Conservation (phyloP, 2,888 invertebrate genomes). For the Leucophora obtusa region DNA sequence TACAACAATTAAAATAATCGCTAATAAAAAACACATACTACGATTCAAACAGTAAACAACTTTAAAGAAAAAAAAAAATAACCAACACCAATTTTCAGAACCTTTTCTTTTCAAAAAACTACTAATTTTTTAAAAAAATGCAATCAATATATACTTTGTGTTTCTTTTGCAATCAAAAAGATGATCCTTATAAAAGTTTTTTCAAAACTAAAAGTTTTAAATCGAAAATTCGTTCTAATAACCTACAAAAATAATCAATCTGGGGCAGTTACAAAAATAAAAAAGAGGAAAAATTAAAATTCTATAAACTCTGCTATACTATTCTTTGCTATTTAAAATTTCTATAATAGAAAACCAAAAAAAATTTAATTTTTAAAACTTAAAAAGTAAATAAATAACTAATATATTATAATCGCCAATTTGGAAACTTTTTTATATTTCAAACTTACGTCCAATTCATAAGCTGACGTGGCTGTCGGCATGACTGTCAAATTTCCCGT, state of each 20-base stretch:
- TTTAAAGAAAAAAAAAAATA: neutral
- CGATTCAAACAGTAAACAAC: conserved; percentile 5
- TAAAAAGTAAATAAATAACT: conserved; percentile 4
- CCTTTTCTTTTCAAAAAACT: conserved; percentile 7
- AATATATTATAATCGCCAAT: no score
- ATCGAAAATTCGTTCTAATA: conserved; percentile 17
- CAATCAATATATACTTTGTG: conserved; percentile 55
- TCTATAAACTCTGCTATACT: conserved; percentile 8
- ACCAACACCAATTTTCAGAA: conserved; percentile 48
- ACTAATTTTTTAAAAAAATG: conserved; percentile 11
- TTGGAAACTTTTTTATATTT: no score
- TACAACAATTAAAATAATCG: conserved; percentile 35
- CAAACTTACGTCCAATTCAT: conserved; percentile 79
- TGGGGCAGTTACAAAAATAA: neutral
- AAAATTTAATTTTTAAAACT: conserved; percentile 12
- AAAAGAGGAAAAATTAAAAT: neutral
- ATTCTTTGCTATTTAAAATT: neutral
- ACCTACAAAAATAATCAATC: conserved; percentile 17
- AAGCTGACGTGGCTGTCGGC: conserved; percentile 82
- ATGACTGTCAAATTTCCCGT: conserved; percentile 88
- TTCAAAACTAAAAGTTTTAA: conserved; percentile 8
- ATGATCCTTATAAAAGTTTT: conserved; percentile 5
- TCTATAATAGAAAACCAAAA: conserved; percentile 14
- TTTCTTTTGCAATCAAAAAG: conserved; percentile 25
- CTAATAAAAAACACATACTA: conserved; percentile 28